Percentiles rank a stretch among this genome's conserved stretches.
These are phyloP conservation scores for Phenganax stokvisi DNA, from an alignment of 92 coral and sea anemone genomes.

Conservation along the genomic window DNA sequence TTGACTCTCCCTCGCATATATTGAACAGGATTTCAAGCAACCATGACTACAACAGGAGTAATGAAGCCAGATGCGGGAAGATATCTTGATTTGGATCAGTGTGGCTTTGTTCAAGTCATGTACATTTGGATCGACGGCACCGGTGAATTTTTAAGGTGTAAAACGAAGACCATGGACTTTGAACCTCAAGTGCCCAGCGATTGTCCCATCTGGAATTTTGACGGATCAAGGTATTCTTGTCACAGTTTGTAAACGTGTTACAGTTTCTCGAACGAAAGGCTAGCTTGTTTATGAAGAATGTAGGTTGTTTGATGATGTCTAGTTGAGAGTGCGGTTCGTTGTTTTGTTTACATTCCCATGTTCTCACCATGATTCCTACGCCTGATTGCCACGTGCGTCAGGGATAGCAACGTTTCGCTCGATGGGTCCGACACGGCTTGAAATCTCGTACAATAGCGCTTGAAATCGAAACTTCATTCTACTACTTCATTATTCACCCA, in stretches of 20 bases:
- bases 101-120: constrained; percentile 70
- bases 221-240: constrained; percentile 56
- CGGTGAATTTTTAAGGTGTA: constrained; percentile 87
- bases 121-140: constrained; percentile 92
- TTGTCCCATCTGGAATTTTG: constrained; percentile 91
- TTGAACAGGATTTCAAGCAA: not conserved
- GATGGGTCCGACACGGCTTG: too few relatives aligned
- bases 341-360: too few relatives aligned
- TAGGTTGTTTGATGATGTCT: not conserved
- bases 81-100: constrained; percentile 59
- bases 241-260: not conserved
- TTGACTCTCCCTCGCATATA: not conserved
- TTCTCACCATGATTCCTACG: too few relatives aligned
- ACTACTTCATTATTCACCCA: too few relatives aligned
- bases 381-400: too few relatives aligned
- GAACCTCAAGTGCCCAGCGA: constrained; percentile 56
- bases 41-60: constrained; percentile 15
- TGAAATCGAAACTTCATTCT: too few relatives aligned
- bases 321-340: too few relatives aligned
- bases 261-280: not conserved
- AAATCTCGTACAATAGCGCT: too few relatives aligned
- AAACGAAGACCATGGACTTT: constrained; percentile 65
- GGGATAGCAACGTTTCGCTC: too few relatives aligned
- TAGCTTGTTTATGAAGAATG: not conserved
- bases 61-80: constrained; percentile 13